Conservation (phyloP, 2,113 vertebrate species). For the Megaceryle torquata region DNA sequence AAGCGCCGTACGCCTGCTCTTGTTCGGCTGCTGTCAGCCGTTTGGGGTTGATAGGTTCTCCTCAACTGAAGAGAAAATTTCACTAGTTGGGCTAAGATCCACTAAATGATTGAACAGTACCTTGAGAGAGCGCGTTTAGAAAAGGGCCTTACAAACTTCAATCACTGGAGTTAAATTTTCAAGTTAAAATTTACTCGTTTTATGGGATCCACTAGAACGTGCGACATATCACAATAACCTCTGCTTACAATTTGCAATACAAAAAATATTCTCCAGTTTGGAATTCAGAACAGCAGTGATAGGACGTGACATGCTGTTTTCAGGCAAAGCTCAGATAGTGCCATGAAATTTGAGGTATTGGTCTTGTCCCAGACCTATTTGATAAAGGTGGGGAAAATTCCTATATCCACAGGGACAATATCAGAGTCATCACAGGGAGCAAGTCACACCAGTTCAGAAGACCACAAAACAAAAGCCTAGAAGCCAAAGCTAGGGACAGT, state of each 20-base stretch:
- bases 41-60: fast-evolving
- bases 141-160: neutral
- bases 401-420: neutral
- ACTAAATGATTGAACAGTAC: fast-evolving
- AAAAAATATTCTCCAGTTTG: neutral
- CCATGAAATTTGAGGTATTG: fast-evolving
- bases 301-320: neutral
- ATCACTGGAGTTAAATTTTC: fast-evolving
- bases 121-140: neutral
- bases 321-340: neutral
- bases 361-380: too few relatives aligned
- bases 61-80: neutral
- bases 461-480: neutral
- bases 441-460: neutral
- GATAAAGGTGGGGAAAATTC: neutral
- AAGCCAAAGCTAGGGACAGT: neutral
- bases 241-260: fast-evolving
- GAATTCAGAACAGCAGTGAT: too few relatives aligned
- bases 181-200: neutral
- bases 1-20: fast-evolving
- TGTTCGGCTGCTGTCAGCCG: too few relatives aligned
- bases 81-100: neutral
- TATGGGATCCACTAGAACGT: fast-evolving
- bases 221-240: fast-evolving
- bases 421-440: too few relatives aligned